phyloP scores from a whole-genome alignment of 2,888 invertebrate species.

The Lumbricus terrestris region DNA sequence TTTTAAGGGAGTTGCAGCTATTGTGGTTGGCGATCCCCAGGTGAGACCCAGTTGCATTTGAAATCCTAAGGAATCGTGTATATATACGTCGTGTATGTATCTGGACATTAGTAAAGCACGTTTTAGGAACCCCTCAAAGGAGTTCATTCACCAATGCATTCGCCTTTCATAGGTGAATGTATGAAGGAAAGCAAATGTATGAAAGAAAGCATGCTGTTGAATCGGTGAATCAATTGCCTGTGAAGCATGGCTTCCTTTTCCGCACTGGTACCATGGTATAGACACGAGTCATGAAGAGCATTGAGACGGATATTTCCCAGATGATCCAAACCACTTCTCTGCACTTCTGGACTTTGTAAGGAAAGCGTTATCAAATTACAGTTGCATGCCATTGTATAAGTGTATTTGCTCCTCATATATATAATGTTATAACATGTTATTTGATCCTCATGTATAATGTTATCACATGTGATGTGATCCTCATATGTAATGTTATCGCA shows the following conservation, averaged over 20 bases:
- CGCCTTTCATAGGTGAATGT: background rate
- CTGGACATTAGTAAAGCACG: too few relatives aligned
- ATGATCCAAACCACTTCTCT: background rate
- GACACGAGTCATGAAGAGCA: background rate
- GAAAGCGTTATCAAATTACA: too few relatives aligned
- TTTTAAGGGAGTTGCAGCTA: background rate
- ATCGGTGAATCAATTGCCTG: background rate
- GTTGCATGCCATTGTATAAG: too few relatives aligned
- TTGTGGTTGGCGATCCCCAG: background rate
- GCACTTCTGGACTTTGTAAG: too few relatives aligned
- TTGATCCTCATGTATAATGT: background rate
- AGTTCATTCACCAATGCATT: too few relatives aligned
- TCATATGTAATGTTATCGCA: too few relatives aligned
- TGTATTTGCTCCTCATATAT: background rate
- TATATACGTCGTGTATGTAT: too few relatives aligned
- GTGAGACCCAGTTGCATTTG: background rate
- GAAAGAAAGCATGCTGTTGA: background rate
- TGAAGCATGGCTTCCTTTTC: background rate
- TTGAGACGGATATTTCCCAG: background rate
- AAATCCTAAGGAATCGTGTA: background rate
- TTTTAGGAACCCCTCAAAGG: too few relatives aligned
- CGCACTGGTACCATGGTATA: background rate
- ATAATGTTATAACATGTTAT: background rate
- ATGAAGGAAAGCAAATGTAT: background rate
- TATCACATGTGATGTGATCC: background rate